Evolutionary conservation across 2,888 invertebrate species (phyloP), one percentile per base, ranked within the genome.

Genomic region (Dexiosoma caninum): DNA sequence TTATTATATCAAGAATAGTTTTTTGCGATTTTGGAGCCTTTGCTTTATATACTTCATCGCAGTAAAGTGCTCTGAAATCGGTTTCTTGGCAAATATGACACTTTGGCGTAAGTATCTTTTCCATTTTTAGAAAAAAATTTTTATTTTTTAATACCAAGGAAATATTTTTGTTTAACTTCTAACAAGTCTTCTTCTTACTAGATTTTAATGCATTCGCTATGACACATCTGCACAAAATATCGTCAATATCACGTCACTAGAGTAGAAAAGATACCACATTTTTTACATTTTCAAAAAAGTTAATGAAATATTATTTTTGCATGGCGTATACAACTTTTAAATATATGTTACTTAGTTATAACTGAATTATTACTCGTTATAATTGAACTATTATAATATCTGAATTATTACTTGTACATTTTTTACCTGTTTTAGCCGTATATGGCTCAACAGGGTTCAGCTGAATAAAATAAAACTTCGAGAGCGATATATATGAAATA

Each of bases 1-100:
- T 35, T 30, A 83, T 78, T 23, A 83, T 80, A 35, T 76, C 79
- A 46, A 74, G 69, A 12, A 83, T 82, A 6, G 80, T 75, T 69
- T 82, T 82, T 23, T 82, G 74, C 6, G 82, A 81, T 59, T 78
- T 78, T 32, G 75, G 82, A 12, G 75, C 82, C 40, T 44, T 78
- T 27, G 78, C 82, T 44, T 69, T 82, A 12, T 81, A 81, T 2
- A 81, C 81, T 74, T 81, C 81, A 44, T 81, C 81, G 23, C 69
- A 74, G 44, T 81, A 64, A 9, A 81, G 49, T 9, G 37, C 46
- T 7, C 69, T 72, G 30, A 32, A 77, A 14, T 81, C 69, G 1
- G 30, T 69, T 53, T 81, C 77, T 12, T 77, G 81, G 37, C 81
- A 81, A 32, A 81, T 81, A 19, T 81, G 77, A 59, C 81, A 81